phyloP scores from a whole-genome alignment of 1,140 invertebrate species.

The Tribolium castaneum region DNA sequence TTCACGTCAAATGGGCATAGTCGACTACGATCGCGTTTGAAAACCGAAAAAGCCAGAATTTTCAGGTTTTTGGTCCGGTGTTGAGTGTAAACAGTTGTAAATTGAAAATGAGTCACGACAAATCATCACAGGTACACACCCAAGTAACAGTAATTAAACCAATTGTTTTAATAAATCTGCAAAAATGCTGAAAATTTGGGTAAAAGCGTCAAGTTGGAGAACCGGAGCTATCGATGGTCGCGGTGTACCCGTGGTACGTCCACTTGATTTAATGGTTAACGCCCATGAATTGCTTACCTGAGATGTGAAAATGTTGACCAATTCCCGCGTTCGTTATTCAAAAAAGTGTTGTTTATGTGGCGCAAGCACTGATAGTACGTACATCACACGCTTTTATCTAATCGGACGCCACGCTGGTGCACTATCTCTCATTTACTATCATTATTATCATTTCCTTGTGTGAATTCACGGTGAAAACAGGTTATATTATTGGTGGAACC shows the following conservation, averaged over 20 bases:
- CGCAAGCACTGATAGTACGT: neutral
- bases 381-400: conserved; percentile 32
- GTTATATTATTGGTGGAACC: conserved; percentile 16
- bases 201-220: neutral
- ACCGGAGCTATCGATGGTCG: neutral
- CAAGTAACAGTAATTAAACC: neutral
- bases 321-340: conserved; percentile 34
- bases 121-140: conserved; percentile 33
- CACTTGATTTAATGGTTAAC: conserved; percentile 31
- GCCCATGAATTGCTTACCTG: conserved; percentile 33
- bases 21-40: neutral
- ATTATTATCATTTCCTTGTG: conserved; percentile 5
- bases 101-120: conserved; percentile 25
- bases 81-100: conserved; percentile 3
- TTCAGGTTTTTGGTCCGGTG: neutral
- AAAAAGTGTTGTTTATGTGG: conserved; percentile 6
- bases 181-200: neutral
- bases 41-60: neutral
- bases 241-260: neutral
- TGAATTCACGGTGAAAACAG: conserved; percentile 1
- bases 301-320: conserved; percentile 22
- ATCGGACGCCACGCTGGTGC: neutral
- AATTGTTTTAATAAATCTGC: conserved; percentile 20
- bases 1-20: neutral
- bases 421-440: neutral